phyloP scores from a whole-genome alignment of 1,140 invertebrate genomes.

The Paralvinella palmiformis region DNA sequence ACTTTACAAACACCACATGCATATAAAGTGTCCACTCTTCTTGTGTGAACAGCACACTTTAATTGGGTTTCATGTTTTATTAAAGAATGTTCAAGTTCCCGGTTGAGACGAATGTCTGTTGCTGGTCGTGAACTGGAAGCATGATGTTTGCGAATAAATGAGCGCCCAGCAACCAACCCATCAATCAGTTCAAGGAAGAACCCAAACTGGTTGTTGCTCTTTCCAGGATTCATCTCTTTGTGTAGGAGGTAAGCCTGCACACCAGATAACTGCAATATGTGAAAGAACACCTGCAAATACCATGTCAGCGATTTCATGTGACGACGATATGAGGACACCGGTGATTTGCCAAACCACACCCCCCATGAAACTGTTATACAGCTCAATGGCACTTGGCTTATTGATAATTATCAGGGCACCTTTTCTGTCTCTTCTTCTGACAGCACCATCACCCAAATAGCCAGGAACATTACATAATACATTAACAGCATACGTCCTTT shows the following conservation, averaged over 20 bases:
- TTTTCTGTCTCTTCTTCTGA: too few species aligned
- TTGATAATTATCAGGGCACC: too few species aligned
- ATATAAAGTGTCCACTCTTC: not conserved
- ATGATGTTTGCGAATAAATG: not conserved
- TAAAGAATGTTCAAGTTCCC: not conserved
- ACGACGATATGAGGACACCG: too few species aligned
- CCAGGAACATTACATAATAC: not conserved
- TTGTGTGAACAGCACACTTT: constrained; percentile 4
- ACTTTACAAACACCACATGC: constrained; percentile 2
- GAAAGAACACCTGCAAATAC: too few species aligned
- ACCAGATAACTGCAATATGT: not conserved
- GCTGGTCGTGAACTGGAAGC: not conserved
- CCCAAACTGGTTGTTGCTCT: not conserved
- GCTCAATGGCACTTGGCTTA: too few species aligned
- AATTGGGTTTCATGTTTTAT: not conserved
- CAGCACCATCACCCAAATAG: not conserved
- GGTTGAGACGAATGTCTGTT: not conserved
- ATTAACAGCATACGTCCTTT: constrained; percentile 1
- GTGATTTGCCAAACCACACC: too few species aligned
- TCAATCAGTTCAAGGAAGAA: not conserved
- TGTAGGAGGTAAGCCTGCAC: not conserved
- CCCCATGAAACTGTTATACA: too few species aligned
- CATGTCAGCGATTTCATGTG: too few species aligned
- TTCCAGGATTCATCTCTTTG: not conserved
- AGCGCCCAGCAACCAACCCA: not conserved